Percentiles rank a stretch among this genome's conserved stretches.
These are phyloP conservation scores for Dicaeum eximium DNA, from an alignment of 2,113 vertebrate species.

Conservation along the genomic window DNA sequence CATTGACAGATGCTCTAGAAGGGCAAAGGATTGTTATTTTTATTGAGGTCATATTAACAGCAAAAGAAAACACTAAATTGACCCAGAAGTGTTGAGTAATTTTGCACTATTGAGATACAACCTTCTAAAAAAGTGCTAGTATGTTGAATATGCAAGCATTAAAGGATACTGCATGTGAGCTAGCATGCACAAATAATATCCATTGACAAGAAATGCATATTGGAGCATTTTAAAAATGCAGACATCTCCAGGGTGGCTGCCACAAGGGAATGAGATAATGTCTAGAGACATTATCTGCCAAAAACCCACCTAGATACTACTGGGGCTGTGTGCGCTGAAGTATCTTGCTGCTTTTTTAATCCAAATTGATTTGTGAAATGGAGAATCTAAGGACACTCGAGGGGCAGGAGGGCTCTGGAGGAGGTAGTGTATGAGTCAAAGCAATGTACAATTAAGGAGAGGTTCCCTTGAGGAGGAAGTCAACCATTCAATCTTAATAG, in stretches of 20 bases:
- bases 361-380: background rate
- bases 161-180: background rate
- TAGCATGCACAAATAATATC: background rate
- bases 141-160: background rate
- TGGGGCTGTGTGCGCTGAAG: background rate
- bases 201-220: background rate
- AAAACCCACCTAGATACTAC: background rate
- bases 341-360: background rate
- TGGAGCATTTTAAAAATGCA: background rate
- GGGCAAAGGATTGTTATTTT: background rate
- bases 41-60: background rate
- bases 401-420: background rate
- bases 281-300: background rate
- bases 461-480: background rate
- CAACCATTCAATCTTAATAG: slow-evolving; percentile 8
- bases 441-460: background rate
- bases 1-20: background rate
- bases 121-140: background rate
- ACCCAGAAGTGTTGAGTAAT: background rate
- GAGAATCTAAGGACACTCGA: background rate
- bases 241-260: background rate
- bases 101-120: background rate
- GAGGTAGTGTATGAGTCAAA: background rate
- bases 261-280: background rate
- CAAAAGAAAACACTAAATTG: background rate